Base-by-base conservation (phyloP, 2,797 vertebrate genomes). In the Gallirallus australis region DNA sequence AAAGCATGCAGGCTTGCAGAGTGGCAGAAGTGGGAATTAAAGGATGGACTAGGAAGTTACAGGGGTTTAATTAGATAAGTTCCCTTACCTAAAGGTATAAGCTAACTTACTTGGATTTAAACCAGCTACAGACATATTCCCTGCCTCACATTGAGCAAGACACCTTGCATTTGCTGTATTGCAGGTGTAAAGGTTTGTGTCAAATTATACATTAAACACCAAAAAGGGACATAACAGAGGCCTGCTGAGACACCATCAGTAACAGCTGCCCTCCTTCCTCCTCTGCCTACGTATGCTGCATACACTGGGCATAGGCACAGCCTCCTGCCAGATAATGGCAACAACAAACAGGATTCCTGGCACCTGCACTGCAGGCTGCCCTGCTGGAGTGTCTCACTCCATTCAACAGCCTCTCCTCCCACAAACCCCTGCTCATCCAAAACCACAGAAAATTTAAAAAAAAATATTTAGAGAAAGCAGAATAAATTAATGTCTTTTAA, bases 251-350 rank as follows among this genome's bases (percentile, higher is more conserved):
- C 60, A 5, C 8, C 4, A 0, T 1, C 31, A 63, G 7, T 1
- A 19, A 20, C 39, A 48, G 21, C n/a, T 70, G 69, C 42, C 24
- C 61, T 57, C 80, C 86, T 31, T 37, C 12, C 63, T 63, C 25
- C 28, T 28, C 61, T 57, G 0, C 31, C 15, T 1, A 61, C 30
- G 25, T 2, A 3, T 0, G 5, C 53, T 45, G 16, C 82, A 15
- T 24, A 11, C 0, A 0, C 56, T 23, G 60, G 35, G 66, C 83
- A 60, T 1, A 66, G 75, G 78, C 86, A 87, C 68, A 53, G 59
- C 56, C 73, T 79, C 73, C 79, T 50, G 64, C 63, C 21, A 24
- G 42, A 14, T 15, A 39, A 68, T 1, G n/a, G 45, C 52, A 54
- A 31, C 31, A 72, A 37, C 82, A 83, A 79, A 76, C 42, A 54